Conservation (phyloP, 2,113 vertebrate species). For the Potamarius usumacintae region DNA sequence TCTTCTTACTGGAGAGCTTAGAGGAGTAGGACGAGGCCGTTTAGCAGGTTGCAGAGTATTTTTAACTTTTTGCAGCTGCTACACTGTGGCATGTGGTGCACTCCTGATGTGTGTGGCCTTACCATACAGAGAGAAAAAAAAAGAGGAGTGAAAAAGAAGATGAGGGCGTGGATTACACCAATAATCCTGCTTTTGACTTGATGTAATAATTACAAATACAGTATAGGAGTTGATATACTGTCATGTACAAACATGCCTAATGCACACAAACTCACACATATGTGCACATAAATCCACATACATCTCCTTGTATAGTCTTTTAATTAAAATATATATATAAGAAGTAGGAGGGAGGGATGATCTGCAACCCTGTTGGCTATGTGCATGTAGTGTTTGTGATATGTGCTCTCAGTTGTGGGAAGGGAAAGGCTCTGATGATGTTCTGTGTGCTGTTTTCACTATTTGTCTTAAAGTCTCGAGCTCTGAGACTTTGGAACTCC, state of each 20-base stretch:
- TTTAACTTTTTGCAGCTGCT: conserved; percentile 46
- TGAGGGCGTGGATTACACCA: not conserved
- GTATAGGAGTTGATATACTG: not conserved
- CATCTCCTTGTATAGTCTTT: conserved; percentile 13
- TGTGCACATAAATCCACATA: conserved; percentile 31
- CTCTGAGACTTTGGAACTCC: not conserved
- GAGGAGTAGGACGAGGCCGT: conserved; percentile 14
- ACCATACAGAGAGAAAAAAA: conserved; percentile 26
- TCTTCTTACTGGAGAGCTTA: conserved; percentile 15
- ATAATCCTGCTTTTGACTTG: not conserved
- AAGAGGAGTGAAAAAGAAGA: conserved; percentile 20
- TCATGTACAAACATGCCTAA: conserved; percentile 6
- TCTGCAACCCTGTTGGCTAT: not conserved
- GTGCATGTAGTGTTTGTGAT: not conserved
- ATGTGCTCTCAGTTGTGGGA: not conserved
- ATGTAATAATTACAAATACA: conserved; percentile 5
- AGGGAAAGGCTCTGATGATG: not conserved
- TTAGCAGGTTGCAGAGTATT: conserved; percentile 39
- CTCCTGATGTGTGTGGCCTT: conserved; percentile 49
- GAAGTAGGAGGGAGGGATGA: not conserved
- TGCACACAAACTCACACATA: not conserved
- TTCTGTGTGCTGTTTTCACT: not conserved
- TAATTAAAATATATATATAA: not conserved
- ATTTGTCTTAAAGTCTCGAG: not conserved
- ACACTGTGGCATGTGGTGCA: conserved; percentile 40